Evolutionary conservation across 2,797 vertebrate species (phyloP), one percentile per base, ranked within the genome.

Genomic region (Muraenolepis orangiensis): DNA sequence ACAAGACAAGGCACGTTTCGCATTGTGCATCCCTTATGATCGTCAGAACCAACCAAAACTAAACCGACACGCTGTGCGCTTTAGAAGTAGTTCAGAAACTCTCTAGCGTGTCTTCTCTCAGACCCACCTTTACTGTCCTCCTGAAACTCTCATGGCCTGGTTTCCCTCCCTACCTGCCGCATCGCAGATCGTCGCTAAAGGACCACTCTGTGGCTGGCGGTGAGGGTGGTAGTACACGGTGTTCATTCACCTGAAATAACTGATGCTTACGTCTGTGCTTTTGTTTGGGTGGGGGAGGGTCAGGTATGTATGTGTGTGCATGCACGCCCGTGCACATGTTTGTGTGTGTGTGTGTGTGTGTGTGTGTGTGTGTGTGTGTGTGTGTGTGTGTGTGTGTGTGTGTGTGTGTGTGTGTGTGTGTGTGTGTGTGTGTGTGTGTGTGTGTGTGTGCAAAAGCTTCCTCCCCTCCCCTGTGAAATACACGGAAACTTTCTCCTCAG

Each of bases 191-290:
- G 1, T 70, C 69, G 32, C 42, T 29, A 42, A 79, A 72, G 76
- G 38, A 66, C 18, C 1, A 57, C 40, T 1, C 1, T 68, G 38
- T 36, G 69, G 61, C 66, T 13, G 69, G 61, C 66, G 11, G 72
- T 72, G 70, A 72, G 73, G 66, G 74, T 77, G 70, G 66, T 79
- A 76, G 74, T 32, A 77, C 75, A 76, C 69, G 12, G 28, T 30
- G 70, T 72, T 82, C 61, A 40, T 68, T 79, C 82, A 79, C 74
- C 78, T 80, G 75, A 61, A 83, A 79, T 40, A 64, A 57, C 46
- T 71, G 23, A 11, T 30, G 38, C 42, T 26, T 46, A 28, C 18
- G 26, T 51, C 38, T 66, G 2, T 31, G 29, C 12, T 16, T 72
- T 12, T 66, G 31, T 66, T 57, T 72, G 57, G 26, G 31, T 57